Evolutionary conservation across 2,113 vertebrate genomes (phyloP).

Genomic region (Fregata magnificens): DNA sequence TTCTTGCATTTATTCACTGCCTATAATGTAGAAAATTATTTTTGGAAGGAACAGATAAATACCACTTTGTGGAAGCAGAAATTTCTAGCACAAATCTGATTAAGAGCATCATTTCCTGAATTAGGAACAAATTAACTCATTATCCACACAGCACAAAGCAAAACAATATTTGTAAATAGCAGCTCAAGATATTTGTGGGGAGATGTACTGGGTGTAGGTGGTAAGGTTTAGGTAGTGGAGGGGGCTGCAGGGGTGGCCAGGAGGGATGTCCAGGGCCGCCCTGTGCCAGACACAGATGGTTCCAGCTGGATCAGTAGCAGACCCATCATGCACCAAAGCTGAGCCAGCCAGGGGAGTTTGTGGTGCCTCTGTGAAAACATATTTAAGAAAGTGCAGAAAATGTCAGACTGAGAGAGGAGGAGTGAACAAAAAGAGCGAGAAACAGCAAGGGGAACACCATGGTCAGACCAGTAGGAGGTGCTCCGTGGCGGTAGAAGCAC

Average conservation of each 20-base stretch:
- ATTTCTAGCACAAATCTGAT: neutral
- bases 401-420: too few species aligned
- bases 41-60: neutral
- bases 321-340: neutral
- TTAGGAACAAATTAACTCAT: neutral
- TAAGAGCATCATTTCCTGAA: neutral
- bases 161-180: neutral
- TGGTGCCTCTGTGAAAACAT: neutral
- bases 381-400: neutral
- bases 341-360: neutral
- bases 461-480: neutral
- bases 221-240: neutral
- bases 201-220: neutral
- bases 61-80: neutral
- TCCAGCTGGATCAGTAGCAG: neutral
- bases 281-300: neutral
- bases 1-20: neutral
- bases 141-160: neutral
- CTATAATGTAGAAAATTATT: neutral
- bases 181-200: accelerated
- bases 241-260: neutral
- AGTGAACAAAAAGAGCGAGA: neutral
- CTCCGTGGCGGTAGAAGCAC: neutral
- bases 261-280: neutral
- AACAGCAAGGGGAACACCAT: neutral